phyloP scores from a whole-genome alignment of 2,113 vertebrate genomes.

The Lontra canadensis region DNA sequence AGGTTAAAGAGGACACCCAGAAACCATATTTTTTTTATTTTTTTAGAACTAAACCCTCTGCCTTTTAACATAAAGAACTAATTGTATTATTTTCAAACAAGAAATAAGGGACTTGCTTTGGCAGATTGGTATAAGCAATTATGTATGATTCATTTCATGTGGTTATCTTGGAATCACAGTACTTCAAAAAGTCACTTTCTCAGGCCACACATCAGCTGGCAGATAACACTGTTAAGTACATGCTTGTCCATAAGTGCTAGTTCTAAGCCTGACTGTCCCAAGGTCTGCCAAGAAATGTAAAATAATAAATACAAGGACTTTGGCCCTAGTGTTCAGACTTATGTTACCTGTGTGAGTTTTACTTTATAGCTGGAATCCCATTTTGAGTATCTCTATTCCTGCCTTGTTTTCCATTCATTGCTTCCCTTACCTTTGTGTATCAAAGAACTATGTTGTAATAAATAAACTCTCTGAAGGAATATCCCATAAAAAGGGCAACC shows the following conservation, averaged over 20 bases:
- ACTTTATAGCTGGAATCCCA: neutral
- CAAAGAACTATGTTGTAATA: neutral
- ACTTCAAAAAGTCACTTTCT: neutral
- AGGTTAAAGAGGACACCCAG: neutral
- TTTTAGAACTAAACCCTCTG: neutral
- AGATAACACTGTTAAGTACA: neutral
- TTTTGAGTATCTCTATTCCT: neutral
- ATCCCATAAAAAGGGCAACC: neutral
- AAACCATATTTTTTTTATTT: neutral
- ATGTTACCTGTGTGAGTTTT: neutral
- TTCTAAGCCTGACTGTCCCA: neutral
- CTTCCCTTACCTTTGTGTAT: neutral
- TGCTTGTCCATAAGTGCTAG: neutral
- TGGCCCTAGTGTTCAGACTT: neutral
- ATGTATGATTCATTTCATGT: neutral
- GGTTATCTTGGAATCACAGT: neutral
- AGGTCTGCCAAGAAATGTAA: neutral
- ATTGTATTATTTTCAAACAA: neutral
- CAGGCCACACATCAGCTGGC: neutral
- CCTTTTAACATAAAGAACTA: constrained; percentile 21
- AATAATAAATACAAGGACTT: neutral
- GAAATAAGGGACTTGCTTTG: neutral
- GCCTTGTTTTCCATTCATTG: neutral
- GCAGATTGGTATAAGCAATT: neutral
- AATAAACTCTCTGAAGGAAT: neutral